These are phyloP conservation scores for Enoplolaimus lenunculus DNA, from an alignment of 2,888 invertebrate species.

Conservation along the genomic window DNA sequence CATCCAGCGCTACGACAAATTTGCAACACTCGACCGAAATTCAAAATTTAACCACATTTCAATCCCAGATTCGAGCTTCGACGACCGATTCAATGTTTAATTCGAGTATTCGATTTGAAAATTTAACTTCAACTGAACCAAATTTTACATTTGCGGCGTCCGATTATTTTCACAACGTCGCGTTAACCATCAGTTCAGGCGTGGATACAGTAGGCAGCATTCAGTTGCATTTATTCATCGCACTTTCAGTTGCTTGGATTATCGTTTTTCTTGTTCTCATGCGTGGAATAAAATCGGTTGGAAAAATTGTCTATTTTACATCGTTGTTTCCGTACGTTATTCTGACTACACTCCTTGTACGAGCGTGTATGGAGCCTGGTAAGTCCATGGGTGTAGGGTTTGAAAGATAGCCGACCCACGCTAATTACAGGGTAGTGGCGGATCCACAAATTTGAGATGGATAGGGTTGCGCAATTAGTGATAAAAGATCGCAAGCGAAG, in stretches of 20 bases:
- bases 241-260: conserved; percentile 22
- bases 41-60: too few relatives aligned
- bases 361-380: conserved; percentile 31
- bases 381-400: too few relatives aligned
- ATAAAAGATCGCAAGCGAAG: too few relatives aligned
- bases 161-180: conserved; percentile 23
- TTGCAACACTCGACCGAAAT: too few relatives aligned
- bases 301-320: conserved; percentile 26
- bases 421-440: too few relatives aligned
- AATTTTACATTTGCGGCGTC: conserved; percentile 24
- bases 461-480: too few relatives aligned
- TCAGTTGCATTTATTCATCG: conserved; percentile 21
- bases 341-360: conserved; percentile 18
- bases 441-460: too few relatives aligned
- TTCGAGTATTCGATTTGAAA: not conserved
- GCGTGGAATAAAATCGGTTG: conserved; percentile 24
- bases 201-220: conserved; percentile 16
- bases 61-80: too few relatives aligned
- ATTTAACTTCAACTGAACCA: not conserved
- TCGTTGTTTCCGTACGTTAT: conserved; percentile 24
- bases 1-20: not conserved
- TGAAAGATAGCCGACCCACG: too few relatives aligned
- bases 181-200: conserved; percentile 18
- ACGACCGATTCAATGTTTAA: too few relatives aligned
- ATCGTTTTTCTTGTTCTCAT: conserved; percentile 25